A percentile compares a stretch with the other conserved stretches of the same genome.
Evolutionary conservation across 35 echinoderm and acorn worm species (phyloP).

Genomic region (Patiria miniata): DNA sequence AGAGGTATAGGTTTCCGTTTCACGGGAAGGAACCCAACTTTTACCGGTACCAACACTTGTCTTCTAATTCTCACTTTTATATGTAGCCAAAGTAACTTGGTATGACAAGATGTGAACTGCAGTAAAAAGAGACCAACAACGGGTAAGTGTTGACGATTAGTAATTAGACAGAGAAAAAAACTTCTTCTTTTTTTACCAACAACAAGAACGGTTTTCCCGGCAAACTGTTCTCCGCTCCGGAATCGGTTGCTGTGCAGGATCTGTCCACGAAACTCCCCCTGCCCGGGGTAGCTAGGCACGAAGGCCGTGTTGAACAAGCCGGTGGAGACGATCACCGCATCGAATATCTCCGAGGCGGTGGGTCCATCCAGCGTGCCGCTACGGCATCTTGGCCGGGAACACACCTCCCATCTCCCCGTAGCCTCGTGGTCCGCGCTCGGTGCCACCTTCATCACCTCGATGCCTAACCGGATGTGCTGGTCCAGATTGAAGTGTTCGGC

Average conservation of each 20-base stretch:
- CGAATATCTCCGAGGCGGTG: conserved; percentile 39
- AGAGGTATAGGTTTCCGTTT: too few relatives aligned
- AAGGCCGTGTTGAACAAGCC: conserved; percentile 61
- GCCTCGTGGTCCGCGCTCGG: conserved; percentile 56
- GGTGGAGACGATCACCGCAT: conserved; percentile 76
- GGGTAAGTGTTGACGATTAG: too few relatives aligned
- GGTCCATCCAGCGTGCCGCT: conserved; percentile 27
- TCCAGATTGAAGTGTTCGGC: conserved; percentile 60
- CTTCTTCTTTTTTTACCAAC: too few relatives aligned
- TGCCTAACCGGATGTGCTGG: conserved; percentile 65
- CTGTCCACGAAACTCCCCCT: conserved; percentile 58
- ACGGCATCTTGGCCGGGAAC: neutral
- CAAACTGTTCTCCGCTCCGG: conserved; percentile 42
- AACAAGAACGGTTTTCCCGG: conserved; percentile 69
- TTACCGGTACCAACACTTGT: too few relatives aligned
- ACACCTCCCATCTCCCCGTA: conserved; percentile 70
- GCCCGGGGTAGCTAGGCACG: conserved; percentile 61
- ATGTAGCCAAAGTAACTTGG: too few relatives aligned
- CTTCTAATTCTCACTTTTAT: too few relatives aligned
- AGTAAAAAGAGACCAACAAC: too few relatives aligned
- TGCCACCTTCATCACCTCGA: conserved; percentile 45
- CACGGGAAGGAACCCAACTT: too few relatives aligned
- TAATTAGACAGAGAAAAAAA: too few relatives aligned
- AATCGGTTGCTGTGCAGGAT: conserved; percentile 66
- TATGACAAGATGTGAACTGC: too few relatives aligned